These are phyloP conservation scores for Arctocebus calabarensis DNA, from an alignment of 2,797 vertebrate species.

Conservation along the genomic window DNA sequence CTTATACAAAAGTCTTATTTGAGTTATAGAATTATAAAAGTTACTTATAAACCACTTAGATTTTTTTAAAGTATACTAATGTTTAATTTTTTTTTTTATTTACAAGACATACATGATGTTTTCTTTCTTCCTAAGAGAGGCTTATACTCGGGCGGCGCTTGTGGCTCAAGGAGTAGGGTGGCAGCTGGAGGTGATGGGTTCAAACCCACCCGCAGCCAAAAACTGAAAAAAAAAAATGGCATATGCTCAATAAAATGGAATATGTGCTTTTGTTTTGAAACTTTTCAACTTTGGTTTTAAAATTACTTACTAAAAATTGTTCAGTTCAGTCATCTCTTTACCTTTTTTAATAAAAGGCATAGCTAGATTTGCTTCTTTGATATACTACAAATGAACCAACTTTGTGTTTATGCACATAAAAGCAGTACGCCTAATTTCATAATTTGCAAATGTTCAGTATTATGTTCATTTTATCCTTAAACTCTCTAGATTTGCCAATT, in stretches of 20 bases:
- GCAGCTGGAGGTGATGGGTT: too few relatives aligned
- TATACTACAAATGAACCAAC: not conserved
- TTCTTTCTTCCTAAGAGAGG: constrained; percentile 26
- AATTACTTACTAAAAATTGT: not conserved
- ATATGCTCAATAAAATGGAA: not conserved
- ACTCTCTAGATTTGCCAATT: not conserved
- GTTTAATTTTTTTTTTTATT: not conserved
- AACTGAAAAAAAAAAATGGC: not conserved
- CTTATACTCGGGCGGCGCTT: not conserved
- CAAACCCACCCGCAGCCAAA: too few relatives aligned
- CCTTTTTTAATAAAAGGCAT: not conserved
- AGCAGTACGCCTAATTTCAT: not conserved
- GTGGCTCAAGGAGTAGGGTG: too few relatives aligned
- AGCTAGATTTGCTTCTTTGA: constrained; percentile 20
- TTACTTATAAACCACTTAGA: constrained; percentile 5
- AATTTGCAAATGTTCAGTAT: not conserved
- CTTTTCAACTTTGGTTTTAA: constrained; percentile 49
- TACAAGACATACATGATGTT: not conserved
- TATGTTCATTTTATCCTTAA: not conserved
- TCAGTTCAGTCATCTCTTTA: not conserved
- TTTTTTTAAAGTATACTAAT: constrained; percentile 47
- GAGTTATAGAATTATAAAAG: constrained; percentile 24
- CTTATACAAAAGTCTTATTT: not conserved
- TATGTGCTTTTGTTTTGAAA: constrained; percentile 21
- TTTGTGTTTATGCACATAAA: not conserved